These are phyloP conservation scores for Zoroaster sp. DNA, from an alignment of 53 echinoderm and acorn worm species.

Conservation along the genomic window DNA sequence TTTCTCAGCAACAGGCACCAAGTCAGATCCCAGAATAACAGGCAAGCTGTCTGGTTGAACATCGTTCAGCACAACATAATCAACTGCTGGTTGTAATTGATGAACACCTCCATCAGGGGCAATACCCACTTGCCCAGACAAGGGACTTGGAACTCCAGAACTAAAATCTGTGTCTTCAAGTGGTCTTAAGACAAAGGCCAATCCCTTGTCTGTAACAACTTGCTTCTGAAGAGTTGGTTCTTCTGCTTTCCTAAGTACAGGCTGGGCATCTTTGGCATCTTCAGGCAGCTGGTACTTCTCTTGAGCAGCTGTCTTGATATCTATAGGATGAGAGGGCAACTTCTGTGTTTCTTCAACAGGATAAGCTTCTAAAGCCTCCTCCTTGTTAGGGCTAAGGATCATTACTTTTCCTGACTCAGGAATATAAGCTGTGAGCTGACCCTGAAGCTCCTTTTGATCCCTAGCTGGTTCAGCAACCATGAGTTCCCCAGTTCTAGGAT, in stretches of 20 bases:
- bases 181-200: constrained; percentile 67
- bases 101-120: constrained; percentile 9
- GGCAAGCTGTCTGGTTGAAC: constrained; percentile 51
- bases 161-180: constrained; percentile 7
- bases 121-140: constrained; percentile 7
- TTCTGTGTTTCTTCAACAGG: neutral
- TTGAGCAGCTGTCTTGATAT: neutral
- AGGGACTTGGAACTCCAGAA: constrained; percentile 26
- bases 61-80: constrained; percentile 36
- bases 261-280: neutral
- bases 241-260: neutral
- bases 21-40: constrained; percentile 22
- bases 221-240: constrained; percentile 51
- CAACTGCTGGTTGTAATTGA: neutral
- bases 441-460: constrained; percentile 57
- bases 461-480: constrained; percentile 73
- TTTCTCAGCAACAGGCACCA: constrained; percentile 38
- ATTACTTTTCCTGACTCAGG: constrained; percentile 27
- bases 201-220: constrained; percentile 73
- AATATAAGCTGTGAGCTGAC: constrained; percentile 34
- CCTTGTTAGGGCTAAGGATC: constrained; percentile 30
- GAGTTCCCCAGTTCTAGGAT: constrained; percentile 67
- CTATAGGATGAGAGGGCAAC: neutral
- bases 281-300: neutral
- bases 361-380: neutral